Conservation (phyloP, 2,797 vertebrate genomes). For the Enteromius afrohamiltoni region DNA sequence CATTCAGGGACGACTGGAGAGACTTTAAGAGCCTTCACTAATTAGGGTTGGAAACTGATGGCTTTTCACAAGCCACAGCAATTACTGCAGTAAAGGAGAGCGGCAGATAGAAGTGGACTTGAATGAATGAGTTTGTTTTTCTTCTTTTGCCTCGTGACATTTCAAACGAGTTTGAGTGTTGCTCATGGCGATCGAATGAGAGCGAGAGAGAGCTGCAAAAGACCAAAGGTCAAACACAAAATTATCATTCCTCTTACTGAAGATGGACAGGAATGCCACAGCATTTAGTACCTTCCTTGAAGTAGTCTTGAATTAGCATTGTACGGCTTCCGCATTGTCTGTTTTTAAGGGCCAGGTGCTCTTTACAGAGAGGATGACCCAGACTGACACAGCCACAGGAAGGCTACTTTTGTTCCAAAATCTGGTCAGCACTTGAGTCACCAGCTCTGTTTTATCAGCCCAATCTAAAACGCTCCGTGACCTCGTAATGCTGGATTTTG, state of each 20-base stretch:
- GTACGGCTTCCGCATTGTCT: conserved; percentile 38
- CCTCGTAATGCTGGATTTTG: conserved; percentile 31
- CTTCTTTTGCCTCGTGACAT: conserved; percentile 57
- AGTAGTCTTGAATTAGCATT: conserved; percentile 43
- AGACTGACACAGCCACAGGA: conserved; percentile 44
- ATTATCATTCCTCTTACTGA: conserved; percentile 43
- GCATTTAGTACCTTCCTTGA: conserved; percentile 43
- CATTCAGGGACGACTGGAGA: conserved; percentile 86
- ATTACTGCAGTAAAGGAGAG: conserved; percentile 77
- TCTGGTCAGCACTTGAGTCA: conserved; percentile 21
- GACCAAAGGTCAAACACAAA: conserved; percentile 52
- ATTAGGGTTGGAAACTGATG: conserved; percentile 93
- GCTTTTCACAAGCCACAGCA: conserved; percentile 90
- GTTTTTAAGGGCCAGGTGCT: conserved; percentile 42
- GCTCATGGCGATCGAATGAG: conserved; percentile 55
- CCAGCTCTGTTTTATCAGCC: conserved; percentile 21
- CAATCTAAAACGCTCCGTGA: conserved; percentile 27
- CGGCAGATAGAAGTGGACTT: conserved; percentile 58
- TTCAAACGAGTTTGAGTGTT: conserved; percentile 50
- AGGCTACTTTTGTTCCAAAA: conserved; percentile 46
- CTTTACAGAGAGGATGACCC: conserved; percentile 44
- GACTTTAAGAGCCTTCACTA: conserved; percentile 91
- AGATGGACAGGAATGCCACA: conserved; percentile 42
- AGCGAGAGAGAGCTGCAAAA: conserved; percentile 28
- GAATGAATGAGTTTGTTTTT: conserved; percentile 61